phyloP scores from a whole-genome alignment of 2,797 vertebrate genomes.

The Heliangelus exortis region DNA sequence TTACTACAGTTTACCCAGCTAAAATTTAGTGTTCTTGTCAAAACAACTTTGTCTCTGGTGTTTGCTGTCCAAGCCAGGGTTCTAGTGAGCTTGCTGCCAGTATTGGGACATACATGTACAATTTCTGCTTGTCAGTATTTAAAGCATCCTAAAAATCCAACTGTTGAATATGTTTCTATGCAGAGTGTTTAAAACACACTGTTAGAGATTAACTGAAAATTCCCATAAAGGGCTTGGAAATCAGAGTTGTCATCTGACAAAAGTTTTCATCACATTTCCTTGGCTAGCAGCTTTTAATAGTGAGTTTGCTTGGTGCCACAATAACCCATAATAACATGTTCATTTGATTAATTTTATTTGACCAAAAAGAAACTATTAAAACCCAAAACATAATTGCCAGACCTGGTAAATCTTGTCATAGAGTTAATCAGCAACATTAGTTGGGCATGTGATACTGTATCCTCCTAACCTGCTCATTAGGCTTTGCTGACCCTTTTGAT shows the following conservation, averaged over 20 bases:
- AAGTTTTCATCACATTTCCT: neutral
- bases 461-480: neutral
- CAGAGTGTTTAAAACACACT: neutral
- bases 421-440: neutral
- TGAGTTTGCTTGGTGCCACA: neutral
- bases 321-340: neutral
- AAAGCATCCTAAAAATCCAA: neutral
- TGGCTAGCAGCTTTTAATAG: neutral
- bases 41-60: neutral
- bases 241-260: neutral
- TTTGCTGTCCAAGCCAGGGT: neutral
- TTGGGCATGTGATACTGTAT: neutral
- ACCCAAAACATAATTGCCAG: neutral
- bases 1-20: neutral
- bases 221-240: neutral
- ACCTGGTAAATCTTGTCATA: neutral
- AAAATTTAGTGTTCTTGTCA: neutral
- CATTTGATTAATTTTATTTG: neutral
- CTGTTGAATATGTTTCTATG: neutral
- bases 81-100: neutral
- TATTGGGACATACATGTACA: neutral
- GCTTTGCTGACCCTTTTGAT: neutral
- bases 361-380: neutral
- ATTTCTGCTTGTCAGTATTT: neutral
- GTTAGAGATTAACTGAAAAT: neutral